Conservation (phyloP, 64 coral and sea anemone species). For the Dendronephthya gigantea region DNA sequence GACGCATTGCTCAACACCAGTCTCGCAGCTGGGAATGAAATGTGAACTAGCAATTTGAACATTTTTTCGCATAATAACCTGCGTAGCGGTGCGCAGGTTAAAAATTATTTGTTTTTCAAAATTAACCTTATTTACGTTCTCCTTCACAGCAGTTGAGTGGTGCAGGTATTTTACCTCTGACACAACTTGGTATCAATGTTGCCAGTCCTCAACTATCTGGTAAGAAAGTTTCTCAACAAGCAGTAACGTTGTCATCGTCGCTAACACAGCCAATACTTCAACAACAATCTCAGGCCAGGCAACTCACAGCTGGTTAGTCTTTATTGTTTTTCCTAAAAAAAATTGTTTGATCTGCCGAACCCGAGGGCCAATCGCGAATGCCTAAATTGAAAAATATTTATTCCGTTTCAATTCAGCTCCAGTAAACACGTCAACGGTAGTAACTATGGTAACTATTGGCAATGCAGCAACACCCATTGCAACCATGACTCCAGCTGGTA, state of each 20-base stretch:
- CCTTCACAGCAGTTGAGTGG: background rate
- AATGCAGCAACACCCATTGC: background rate
- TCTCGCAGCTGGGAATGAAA: too few relatives aligned
- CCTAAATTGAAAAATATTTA: background rate
- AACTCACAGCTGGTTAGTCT: background rate
- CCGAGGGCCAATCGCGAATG: too few relatives aligned
- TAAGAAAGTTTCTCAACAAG: background rate
- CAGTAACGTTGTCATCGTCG: background rate
- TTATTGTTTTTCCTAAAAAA: too few relatives aligned
- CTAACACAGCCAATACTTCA: background rate
- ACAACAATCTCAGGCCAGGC: background rate
- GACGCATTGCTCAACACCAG: too few relatives aligned
- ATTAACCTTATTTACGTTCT: background rate
- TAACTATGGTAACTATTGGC: background rate
- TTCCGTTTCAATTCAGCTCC: background rate
- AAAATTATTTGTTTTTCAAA: too few relatives aligned
- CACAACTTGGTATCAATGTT: slow-evolving; percentile 20
- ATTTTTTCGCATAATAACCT: too few relatives aligned
- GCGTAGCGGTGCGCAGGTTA: too few relatives aligned
- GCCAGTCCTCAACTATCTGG: background rate
- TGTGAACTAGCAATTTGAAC: too few relatives aligned
- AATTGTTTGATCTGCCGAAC: too few relatives aligned
- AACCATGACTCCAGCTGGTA: background rate
- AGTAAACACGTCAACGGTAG: background rate
- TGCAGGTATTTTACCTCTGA: slow-evolving; percentile 4